Evolutionary conservation across 2,888 invertebrate species (phyloP), one percentile per base, ranked within the genome.

Genomic region (Sabatieria punctata): DNA sequence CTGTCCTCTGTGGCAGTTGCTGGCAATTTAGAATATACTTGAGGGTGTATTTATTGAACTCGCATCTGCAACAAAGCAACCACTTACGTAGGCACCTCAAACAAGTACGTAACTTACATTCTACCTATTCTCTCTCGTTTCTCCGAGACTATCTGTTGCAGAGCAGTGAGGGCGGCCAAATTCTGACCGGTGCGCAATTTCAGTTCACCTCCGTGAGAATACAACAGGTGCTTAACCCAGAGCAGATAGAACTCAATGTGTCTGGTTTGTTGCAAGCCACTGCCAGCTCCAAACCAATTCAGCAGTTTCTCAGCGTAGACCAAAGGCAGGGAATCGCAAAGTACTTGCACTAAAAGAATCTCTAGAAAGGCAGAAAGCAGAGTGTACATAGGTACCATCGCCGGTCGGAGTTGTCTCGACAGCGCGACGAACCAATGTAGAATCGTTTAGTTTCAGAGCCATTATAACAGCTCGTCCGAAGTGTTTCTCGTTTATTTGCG

Each of bases 241-340:
- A 49, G 53, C 33, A 89, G 70, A 63, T 93, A 83, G 63, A 85
- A 89, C 60, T 93, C 85, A 37, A 95, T 63, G 61, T 93, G 91
- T 0, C 76, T 73, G 1, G 85, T 80, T 27, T 73, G 73, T 55
- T 84, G 85, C 22, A 93, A 64, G 42, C 79, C 74, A 21, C 46
- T 53, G 39, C 51, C 54, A 2, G 74, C 73, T 0, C 82, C 78
- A 35, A 88, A 60, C 55, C 79, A 78, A 49, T 73, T 70, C 15
- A 91, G 68, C 23, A 85, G 67, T 27, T 80, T 76, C 60, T 82
- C 80, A 0, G 80, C 72, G 65, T 83, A 89, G 49, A 78, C 73
- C 13, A 78, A 75, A 1, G 84, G 78, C 41, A 95, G 67, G 48
- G 73, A 74, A 1, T 73, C 65, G 21, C 78, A 74, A 37, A 84